Evolutionary conservation across 2,797 vertebrate species (phyloP).

Genomic region (Threskiornis aethiopicus): DNA sequence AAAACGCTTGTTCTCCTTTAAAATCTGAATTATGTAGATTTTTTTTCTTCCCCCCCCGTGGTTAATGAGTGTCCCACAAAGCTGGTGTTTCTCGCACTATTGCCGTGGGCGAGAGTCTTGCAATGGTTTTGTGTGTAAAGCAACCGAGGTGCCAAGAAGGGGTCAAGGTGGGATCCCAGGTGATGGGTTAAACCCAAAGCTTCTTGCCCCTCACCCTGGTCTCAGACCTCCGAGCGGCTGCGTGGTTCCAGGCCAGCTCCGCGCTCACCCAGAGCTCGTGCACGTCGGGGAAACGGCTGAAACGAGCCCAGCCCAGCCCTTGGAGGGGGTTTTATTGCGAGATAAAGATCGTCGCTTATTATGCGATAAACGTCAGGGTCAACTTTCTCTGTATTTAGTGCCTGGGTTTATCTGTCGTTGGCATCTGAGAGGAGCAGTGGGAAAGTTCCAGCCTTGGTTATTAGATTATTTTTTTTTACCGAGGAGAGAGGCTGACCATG

Average conservation of each 20-base stretch:
- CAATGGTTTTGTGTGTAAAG: not conserved
- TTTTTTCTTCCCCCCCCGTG: fast-evolving
- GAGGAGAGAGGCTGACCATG: not conserved
- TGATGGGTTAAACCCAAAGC: not conserved
- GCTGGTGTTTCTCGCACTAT: fast-evolving
- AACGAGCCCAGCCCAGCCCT: not conserved
- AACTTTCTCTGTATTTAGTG: not conserved
- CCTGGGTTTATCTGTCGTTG: not conserved
- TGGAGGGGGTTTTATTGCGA: fast-evolving
- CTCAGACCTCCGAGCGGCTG: fast-evolving
- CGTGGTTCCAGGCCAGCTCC: not conserved
- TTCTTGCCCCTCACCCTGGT: not conserved
- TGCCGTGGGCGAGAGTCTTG: fast-evolving
- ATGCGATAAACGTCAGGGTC: fast-evolving
- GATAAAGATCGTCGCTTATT: not conserved
- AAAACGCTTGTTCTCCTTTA: not conserved
- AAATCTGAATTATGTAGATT: not conserved
- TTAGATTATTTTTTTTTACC: not conserved
- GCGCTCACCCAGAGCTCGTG: not conserved
- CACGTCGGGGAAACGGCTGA: fast-evolving
- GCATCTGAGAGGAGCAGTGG: not conserved
- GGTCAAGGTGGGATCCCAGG: fast-evolving
- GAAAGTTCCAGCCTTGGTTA: not conserved
- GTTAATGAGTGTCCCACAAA: not conserved
- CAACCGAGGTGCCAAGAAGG: fast-evolving